Base-by-base conservation (phyloP, 2,113 vertebrate species). In the Scytalopus superciliaris region DNA sequence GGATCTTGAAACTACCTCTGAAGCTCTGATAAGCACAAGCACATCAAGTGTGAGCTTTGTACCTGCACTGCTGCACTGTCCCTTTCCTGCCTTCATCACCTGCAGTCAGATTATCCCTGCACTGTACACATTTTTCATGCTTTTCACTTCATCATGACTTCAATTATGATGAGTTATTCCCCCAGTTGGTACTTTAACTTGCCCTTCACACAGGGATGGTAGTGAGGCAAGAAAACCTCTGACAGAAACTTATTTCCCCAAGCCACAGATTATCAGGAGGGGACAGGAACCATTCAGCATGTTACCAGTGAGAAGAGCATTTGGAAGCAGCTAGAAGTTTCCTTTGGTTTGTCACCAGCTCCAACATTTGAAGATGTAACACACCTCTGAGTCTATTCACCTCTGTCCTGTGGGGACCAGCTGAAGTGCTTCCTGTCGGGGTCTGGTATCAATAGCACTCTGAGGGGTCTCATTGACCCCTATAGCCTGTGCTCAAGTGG, bases 401-500 rank as follows among this genome's bases (percentile, higher is more conserved):
- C 84, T 55, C 33, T 72, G 81, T 96, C 81, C 94, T 87, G 77
- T 62, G 94, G 95, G 83, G 95, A 97, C 68, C 89, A 96, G 93
- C 95, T 97, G 89, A 98, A 98, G 97, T 98, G 96, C 86, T 98
- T 98, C 97, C 97, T 97, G 96, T 91, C 56, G 28, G 91, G 96
- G 81, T 96, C 78, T 35, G 50, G 92, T 97, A 97, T 98, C 97
- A 96, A 81, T 94, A 94, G 96, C 94, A 92, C 97, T 97, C 82
- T 59, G 93, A 97, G 96, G 98, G 95, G 92, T 97, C 89, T 97
- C 98, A 91, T 39, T 98, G 98, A 98, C 97, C 98, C 98, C 68
- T 97, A 97, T 93, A 98, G 95, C 98, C 97, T 97, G 97, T 97
- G 98, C 89, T 97, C 97, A 97, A 98, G 98, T 98, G 98, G 98